Evolutionary conservation across 2,113 vertebrate genomes (phyloP).

Genomic region (Bubo scandiacus): DNA sequence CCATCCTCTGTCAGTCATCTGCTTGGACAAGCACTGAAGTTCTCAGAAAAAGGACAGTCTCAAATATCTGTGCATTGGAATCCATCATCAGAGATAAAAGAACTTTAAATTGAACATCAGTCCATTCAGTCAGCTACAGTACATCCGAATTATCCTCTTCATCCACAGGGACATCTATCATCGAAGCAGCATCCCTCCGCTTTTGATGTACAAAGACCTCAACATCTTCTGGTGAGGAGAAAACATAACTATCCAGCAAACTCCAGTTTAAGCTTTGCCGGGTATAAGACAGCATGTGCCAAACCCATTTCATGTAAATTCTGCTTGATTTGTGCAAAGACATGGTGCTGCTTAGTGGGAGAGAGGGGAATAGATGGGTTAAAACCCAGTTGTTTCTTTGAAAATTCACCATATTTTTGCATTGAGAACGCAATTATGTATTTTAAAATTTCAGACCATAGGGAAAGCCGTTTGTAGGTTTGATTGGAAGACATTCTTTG

Average conservation of each 20-base stretch:
- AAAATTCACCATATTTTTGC: slow-evolving; percentile 30
- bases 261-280: slow-evolving; percentile 73
- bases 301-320: slow-evolving; percentile 70
- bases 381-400: slow-evolving; percentile 42
- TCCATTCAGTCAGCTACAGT: slow-evolving; percentile 79
- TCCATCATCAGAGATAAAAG: slow-evolving; percentile 68
- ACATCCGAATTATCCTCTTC: slow-evolving; percentile 84
- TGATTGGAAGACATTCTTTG: slow-evolving; percentile 48
- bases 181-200: slow-evolving; percentile 77
- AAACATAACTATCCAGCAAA: slow-evolving; percentile 76
- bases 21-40: slow-evolving; percentile 64
- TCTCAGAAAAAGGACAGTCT: slow-evolving; percentile 62
- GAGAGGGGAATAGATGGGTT: slow-evolving; percentile 65
- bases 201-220: slow-evolving; percentile 82
- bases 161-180: slow-evolving; percentile 80
- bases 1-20: slow-evolving; percentile 43
- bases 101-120: slow-evolving; percentile 73
- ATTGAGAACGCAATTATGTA: neutral
- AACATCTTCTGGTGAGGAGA: slow-evolving; percentile 83
- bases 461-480: neutral
- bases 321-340: slow-evolving; percentile 69
- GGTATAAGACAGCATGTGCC: slow-evolving; percentile 74
- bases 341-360: slow-evolving; percentile 69
- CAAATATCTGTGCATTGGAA: slow-evolving; percentile 62
- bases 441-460: slow-evolving; percentile 17